phyloP scores from a whole-genome alignment of 2,797 vertebrate genomes.

The Cichlasoma orientale region DNA sequence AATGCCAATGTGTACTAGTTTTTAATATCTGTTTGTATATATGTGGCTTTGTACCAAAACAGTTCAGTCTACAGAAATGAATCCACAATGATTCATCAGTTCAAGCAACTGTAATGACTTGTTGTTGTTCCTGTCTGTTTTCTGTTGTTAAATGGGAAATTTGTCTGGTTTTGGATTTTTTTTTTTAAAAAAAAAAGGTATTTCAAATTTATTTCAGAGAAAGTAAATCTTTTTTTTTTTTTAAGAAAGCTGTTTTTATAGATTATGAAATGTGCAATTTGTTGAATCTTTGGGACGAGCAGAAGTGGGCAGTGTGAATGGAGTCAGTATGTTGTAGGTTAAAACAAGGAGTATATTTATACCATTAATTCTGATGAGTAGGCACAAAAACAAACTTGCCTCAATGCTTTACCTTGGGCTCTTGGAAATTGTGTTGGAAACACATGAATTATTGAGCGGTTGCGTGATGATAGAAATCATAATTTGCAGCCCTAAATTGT shows the following conservation, averaged over 20 bases:
- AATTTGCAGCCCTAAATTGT: background rate
- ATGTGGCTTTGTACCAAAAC: background rate
- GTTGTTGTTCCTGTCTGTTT: background rate
- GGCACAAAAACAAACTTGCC: background rate
- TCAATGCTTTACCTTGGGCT: background rate
- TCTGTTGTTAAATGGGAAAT: background rate
- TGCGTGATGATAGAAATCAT: background rate
- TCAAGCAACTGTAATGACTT: background rate
- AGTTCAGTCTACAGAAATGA: background rate
- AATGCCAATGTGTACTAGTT: conserved; percentile 31
- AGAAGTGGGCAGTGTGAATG: background rate
- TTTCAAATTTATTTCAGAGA: background rate
- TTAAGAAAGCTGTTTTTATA: no score
- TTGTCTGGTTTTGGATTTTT: background rate
- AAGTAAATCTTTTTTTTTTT: background rate
- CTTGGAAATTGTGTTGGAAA: background rate
- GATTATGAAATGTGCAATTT: no score
- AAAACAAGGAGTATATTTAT: background rate
- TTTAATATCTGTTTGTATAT: background rate
- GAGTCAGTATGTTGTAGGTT: background rate
- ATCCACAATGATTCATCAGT: background rate
- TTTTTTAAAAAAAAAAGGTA: background rate
- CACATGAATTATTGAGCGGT: background rate
- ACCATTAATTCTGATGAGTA: background rate
- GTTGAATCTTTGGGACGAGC: background rate